Evolutionary conservation across 2,113 vertebrate genomes (phyloP).

Genomic region (Nansenia antarctica): DNA sequence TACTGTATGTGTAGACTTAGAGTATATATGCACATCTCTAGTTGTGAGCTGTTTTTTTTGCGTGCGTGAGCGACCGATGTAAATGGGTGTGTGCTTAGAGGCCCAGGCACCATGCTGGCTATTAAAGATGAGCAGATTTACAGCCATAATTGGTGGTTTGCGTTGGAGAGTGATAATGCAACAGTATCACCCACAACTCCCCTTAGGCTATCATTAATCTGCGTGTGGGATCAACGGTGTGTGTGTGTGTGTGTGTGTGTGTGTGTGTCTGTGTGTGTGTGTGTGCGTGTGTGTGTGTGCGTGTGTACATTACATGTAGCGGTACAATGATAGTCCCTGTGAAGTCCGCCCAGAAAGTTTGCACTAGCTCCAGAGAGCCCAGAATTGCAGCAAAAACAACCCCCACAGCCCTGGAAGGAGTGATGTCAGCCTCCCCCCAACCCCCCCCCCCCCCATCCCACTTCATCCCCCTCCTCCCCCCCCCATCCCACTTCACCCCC

Average conservation of each 20-base stretch:
- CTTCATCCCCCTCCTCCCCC: constrained; percentile 1
- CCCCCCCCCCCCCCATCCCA: constrained; percentile 7
- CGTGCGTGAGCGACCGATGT: neutral
- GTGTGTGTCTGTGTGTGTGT: neutral
- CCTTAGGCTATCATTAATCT: constrained; percentile 52
- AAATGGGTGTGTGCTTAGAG: neutral
- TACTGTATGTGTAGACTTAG: no score
- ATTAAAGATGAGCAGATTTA: constrained; percentile 57
- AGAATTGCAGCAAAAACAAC: constrained; percentile 58
- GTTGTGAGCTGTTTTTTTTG: no score
- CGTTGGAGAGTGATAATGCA: constrained; percentile 47
- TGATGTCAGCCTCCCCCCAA: constrained; percentile 61
- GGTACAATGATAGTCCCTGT: constrained; percentile 43
- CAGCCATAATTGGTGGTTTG: constrained; percentile 55
- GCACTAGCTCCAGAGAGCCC: constrained; percentile 15
- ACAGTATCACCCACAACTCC: constrained; percentile 34
- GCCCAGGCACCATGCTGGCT: neutral
- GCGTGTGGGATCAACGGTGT: neutral
- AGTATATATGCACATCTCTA: no score
- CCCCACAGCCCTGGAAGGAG: constrained; percentile 59
- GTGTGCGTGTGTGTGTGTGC: neutral
- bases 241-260: neutral
- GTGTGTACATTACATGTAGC: constrained; percentile 7
- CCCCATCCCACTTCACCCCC: constrained; percentile 3
- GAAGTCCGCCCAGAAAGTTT: constrained; percentile 38